Evolutionary conservation across 2,113 vertebrate species (phyloP), one percentile per base, ranked within the genome.

Genomic region (Aphyosemion australe): DNA sequence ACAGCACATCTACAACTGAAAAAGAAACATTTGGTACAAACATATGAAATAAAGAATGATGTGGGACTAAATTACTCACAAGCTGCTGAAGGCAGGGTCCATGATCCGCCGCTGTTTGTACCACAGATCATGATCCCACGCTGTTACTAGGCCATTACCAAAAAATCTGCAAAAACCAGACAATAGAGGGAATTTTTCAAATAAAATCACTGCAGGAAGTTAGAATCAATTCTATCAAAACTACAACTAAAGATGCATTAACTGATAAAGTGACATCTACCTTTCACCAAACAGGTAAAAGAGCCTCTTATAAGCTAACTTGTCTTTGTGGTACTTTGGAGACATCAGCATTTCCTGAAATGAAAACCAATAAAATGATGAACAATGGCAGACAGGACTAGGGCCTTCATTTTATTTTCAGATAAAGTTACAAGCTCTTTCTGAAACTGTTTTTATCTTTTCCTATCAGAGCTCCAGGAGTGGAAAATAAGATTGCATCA

Each of bases 61-160:
- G 11, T 1, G 10, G 12, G 6, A n/a, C 5, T 9, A 32, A 49
- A 58, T 13, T 42, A 83, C 93, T 93, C 83, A 97, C 95, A 81
- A 83, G 69, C 92, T 92, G 80, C 93, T 96, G 71, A 98, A 97
- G 1, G 95, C 95, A 4, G 94, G 92, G 72, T 97, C 96, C 92
- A 98, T 95, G 68, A 97, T 92, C 9, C 87, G 89, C 2, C 96
- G 87, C 73, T 98, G 97, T 61, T 94, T 96, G 76, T 89, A 93
- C 97, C 97, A 98, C 2, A 78, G 76, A 3, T 95, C 93, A 1
- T 97, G 92, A 80, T 96, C 69, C 1, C 6, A 68, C 18, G 91
- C 92, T 0, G 94, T 93, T 48, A 94, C 32, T 79, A 98, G 80
- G 21, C 96, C 94, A 32, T 89, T 94, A 54, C 96, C 96, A 0